These are phyloP conservation scores for Campylomormyrus numenius DNA, from an alignment of 2,113 vertebrate species.

Conservation along the genomic window DNA sequence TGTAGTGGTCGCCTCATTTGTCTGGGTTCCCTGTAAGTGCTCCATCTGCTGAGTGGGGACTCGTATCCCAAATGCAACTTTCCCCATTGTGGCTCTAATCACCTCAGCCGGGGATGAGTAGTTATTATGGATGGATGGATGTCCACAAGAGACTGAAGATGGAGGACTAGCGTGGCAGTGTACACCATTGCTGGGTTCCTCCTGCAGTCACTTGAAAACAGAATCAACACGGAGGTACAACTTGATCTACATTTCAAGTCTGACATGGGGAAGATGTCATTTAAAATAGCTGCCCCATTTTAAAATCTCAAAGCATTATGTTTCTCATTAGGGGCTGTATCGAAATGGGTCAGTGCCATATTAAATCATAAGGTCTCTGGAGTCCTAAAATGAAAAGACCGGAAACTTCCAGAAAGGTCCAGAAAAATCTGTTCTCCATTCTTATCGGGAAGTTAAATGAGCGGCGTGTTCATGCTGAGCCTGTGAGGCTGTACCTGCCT, in stretches of 20 bases:
- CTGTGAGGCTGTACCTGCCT: background rate
- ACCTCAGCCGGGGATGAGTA: background rate
- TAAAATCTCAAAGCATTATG: constrained; percentile 12
- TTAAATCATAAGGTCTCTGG: constrained; percentile 7
- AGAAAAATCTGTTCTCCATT: background rate
- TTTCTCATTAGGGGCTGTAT: constrained; percentile 18
- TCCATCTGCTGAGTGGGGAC: background rate
- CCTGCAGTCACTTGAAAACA: background rate
- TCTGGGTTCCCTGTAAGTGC: background rate
- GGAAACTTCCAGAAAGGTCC: background rate
- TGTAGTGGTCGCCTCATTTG: background rate
- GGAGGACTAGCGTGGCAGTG: background rate
- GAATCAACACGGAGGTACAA: background rate
- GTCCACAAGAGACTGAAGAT: background rate
- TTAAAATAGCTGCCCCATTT: constrained; percentile 21
- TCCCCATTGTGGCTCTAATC: background rate
- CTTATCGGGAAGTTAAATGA: background rate
- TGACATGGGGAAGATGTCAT: background rate
- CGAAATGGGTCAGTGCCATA: constrained; percentile 2
- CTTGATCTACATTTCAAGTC: constrained; percentile 10
- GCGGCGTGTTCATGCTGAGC: background rate
- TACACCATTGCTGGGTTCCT: background rate
- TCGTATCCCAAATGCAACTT: background rate
- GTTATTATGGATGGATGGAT: background rate
- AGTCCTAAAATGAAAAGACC: constrained; percentile 11